These are phyloP conservation scores for Oegoconia quadripuncta DNA, from an alignment of 2,888 invertebrate genomes.

Conservation along the genomic window DNA sequence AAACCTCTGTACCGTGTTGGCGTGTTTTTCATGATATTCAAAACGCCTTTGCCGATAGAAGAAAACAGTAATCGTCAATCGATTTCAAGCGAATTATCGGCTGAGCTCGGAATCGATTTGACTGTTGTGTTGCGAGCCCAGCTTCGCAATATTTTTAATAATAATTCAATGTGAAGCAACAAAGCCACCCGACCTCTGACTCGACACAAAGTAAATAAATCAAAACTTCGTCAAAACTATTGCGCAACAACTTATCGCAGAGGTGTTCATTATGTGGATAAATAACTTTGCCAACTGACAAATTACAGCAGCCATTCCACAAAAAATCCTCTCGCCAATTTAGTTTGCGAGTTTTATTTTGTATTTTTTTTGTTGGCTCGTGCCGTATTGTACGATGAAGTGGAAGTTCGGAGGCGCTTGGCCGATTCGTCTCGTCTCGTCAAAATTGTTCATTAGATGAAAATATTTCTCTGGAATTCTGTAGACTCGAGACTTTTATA, in stretches of 20 bases:
- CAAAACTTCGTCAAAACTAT: constrained; percentile 54
- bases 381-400: constrained; percentile 7
- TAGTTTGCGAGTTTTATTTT: constrained; percentile 12
- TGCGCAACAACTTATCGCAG: constrained; percentile 36
- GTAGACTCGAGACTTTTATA: no score
- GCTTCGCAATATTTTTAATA: neutral
- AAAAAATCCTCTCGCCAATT: constrained; percentile 14
- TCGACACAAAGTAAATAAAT: constrained; percentile 53
- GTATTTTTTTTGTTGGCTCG: constrained; percentile 10
- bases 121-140: neutral
- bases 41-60: no score
- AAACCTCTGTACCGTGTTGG: no score
- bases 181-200: constrained; percentile 27
- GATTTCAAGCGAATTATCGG: no score
- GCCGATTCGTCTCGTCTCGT: no score
- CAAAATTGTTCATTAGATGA: no score
- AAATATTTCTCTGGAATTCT: no score
- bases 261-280: constrained; percentile 61
- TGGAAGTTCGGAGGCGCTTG: constrained; percentile 2
- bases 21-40: no score
- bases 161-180: constrained; percentile 1
- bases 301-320: constrained; percentile 27
- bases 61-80: no score
- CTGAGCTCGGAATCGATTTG: neutral
- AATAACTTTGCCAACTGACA: constrained; percentile 52